These are phyloP conservation scores for Lethenteron reissneri DNA, from an alignment of 2,113 vertebrate species.

Conservation along the genomic window DNA sequence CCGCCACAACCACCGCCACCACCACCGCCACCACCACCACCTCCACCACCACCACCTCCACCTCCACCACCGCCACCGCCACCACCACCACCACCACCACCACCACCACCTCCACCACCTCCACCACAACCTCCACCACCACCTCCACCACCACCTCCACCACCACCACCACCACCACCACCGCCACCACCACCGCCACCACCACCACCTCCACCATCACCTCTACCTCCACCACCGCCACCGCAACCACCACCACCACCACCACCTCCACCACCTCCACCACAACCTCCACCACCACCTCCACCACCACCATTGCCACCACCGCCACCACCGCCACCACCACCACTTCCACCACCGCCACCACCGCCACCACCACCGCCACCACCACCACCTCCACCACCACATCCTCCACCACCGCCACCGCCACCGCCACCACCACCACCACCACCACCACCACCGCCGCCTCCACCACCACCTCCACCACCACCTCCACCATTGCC, in stretches of 20 bases:
- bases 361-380: too few relatives aligned
- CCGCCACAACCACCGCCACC: too few relatives aligned
- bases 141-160: not conserved
- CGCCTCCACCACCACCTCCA: not conserved
- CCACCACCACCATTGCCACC: too few relatives aligned
- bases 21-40: too few relatives aligned
- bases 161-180: not conserved
- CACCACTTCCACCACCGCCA: too few relatives aligned
- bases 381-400: not conserved
- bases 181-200: not conserved
- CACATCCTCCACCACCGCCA: not conserved
- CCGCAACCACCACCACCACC: too few relatives aligned
- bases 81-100: too few relatives aligned
- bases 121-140: not conserved
- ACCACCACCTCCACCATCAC: too few relatives aligned
- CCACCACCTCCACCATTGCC: not conserved
- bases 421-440: not conserved
- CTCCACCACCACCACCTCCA: too few relatives aligned
- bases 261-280: not conserved
- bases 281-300: not conserved
- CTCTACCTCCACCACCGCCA: too few relatives aligned
- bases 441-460: not conserved
- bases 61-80: not conserved
- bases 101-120: too few relatives aligned
- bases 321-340: too few relatives aligned